Evolutionary conservation across 2,113 vertebrate species (phyloP), one percentile per base, ranked within the genome.

Genomic region (Cottus gobio): DNA sequence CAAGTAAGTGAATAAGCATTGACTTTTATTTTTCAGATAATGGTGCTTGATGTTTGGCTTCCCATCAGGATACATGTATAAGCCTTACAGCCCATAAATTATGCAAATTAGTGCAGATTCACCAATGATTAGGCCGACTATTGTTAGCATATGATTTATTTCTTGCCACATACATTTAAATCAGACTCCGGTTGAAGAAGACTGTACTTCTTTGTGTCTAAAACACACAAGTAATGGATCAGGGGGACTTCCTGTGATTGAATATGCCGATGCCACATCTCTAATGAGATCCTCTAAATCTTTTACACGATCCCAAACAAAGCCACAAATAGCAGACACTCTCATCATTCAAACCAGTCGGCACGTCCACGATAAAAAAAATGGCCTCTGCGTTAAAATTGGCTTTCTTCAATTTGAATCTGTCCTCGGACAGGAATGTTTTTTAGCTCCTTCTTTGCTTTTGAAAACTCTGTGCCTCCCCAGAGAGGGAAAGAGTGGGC

Each of bases 381-480:
- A 37, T 5, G 18, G 1, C 81, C 26, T 67, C 36, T 1, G 37
- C 66, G 80, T 62, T 72, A 36, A 84, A 58, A 56, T 50, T 50
- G 48, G 18, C 48, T 52, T 52, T 50, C 54, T n/a, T 83, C 68
- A 54, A 63, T 81, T 34, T 64, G 66, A 79, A 75, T 85, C 31
- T 71, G n/a, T 12, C 44, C 79, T 74, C 77, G 62, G 77, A 85
- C 87, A 68, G 80, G 37, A 68, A 67, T 71, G 65, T 90, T 85
- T 71, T 77, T 78, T 74, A 67, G 79, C 50, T 82, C 79, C 83
- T 72, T 75, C 79, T 39, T 52, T 63, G 65, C 90, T 79, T 91
- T 91, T 88, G 79, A 86, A 90, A 77, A 72, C 82, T 79, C 46
- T 61, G 67, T 50, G 60, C 64, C 76, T 90, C 89, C 78, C 85